phyloP scores from a whole-genome alignment of 2,888 invertebrate genomes.

The Chaetoderma sp. region DNA sequence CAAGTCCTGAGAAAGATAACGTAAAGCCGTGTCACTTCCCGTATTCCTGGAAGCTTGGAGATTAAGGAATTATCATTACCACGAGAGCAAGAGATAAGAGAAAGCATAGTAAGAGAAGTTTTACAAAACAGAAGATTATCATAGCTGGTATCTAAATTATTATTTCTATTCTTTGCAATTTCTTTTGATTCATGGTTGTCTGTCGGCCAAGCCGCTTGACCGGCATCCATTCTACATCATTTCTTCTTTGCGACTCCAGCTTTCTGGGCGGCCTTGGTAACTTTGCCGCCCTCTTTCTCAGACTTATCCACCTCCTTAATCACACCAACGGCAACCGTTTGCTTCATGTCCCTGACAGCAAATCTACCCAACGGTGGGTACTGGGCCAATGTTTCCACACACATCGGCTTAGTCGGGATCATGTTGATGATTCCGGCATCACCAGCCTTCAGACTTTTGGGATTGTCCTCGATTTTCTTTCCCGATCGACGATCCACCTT shows the following conservation, averaged over 20 bases:
- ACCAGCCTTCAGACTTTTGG: slow-evolving; percentile 96
- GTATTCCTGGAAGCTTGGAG: no score
- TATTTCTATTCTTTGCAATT: no score
- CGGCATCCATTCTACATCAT: slow-evolving; percentile 67
- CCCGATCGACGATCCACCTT: slow-evolving; percentile 99
- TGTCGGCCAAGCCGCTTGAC: no score
- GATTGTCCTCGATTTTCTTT: slow-evolving; percentile 74
- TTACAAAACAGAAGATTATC: no score
- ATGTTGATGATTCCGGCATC: slow-evolving; percentile 96
- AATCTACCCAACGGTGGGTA: slow-evolving; percentile 97
- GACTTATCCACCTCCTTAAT: slow-evolving; percentile 85
- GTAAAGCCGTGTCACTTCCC: slow-evolving; percentile 20
- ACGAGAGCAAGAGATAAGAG: no score
- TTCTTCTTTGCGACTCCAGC: slow-evolving; percentile 82
- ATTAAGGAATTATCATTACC: no score
- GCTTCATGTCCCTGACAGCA: slow-evolving; percentile 99
- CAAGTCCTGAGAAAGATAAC: slow-evolving; percentile 36
- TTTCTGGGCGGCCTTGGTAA: slow-evolving; percentile 99
- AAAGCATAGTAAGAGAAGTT: no score
- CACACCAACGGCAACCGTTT: slow-evolving; percentile 98
- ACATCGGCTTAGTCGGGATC: slow-evolving; percentile 96
- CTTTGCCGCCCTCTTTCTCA: slow-evolving; percentile 90
- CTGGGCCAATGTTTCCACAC: slow-evolving; percentile 98
- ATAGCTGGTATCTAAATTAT: no score
- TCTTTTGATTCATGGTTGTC: no score